These are phyloP conservation scores for Hesperophylax magnus DNA, from an alignment of 1,140 invertebrate species.

Conservation along the genomic window DNA sequence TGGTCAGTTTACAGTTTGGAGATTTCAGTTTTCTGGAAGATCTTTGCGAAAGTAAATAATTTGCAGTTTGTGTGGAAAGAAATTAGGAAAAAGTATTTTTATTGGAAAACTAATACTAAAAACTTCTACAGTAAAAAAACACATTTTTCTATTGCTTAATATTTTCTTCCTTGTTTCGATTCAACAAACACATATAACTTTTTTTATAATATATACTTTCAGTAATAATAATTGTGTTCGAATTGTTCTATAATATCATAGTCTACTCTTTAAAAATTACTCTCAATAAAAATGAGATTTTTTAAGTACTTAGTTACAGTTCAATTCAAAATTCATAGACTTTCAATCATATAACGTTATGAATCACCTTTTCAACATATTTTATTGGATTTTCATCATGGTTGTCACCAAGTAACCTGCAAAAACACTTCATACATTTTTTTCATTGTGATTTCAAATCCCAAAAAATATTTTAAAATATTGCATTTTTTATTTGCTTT, in stretches of 20 bases:
- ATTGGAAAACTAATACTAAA: neutral
- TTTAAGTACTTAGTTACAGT: neutral
- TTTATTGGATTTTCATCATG: too few relatives aligned
- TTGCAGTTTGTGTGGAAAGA: neutral
- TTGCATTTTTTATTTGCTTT: too few relatives aligned
- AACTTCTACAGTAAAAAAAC: too few relatives aligned
- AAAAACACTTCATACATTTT: too few relatives aligned
- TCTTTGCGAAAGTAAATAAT: neutral
- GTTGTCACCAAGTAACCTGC: too few relatives aligned
- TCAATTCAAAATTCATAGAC: neutral
- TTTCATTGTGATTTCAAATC: too few relatives aligned
- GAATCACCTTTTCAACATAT: too few relatives aligned
- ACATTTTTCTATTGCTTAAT: slow-evolving; percentile 55
- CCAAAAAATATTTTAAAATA: too few relatives aligned
- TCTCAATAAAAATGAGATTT: slow-evolving; percentile 13
- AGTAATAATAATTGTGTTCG: slow-evolving; percentile 42
- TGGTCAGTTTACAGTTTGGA: neutral
- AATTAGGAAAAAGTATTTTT: neutral
- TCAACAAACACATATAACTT: slow-evolving; percentile 58
- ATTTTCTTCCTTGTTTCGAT: slow-evolving; percentile 50
- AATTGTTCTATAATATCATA: slow-evolving; percentile 53
- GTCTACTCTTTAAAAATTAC: slow-evolving; percentile 52
- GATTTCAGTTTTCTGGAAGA: neutral
- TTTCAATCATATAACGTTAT: too few relatives aligned
- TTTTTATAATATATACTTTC: slow-evolving; percentile 50